Evolutionary conservation across 1,140 invertebrate species (phyloP).

Genomic region (Trichomalopsis sarcophagae): DNA sequence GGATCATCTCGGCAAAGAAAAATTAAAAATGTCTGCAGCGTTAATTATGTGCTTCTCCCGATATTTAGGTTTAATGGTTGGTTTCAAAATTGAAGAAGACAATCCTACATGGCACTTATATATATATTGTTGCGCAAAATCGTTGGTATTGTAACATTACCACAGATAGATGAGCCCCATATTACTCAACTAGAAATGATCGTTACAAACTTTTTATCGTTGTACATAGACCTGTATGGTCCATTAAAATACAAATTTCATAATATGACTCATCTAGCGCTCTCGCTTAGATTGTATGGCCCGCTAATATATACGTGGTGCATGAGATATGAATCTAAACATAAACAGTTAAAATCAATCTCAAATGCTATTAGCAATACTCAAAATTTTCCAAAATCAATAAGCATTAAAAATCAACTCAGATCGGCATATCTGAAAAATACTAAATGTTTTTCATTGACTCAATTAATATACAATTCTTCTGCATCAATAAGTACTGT

Average conservation of each 20-base stretch:
- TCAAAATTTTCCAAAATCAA: constrained; percentile 37
- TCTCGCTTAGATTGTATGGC: constrained; percentile 47
- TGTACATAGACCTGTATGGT: constrained; percentile 47
- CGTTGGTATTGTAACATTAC: constrained; percentile 39
- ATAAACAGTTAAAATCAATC: constrained; percentile 49
- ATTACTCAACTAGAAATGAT: constrained; percentile 23
- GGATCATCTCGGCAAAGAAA: constrained; percentile 24
- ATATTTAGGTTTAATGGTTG: constrained; percentile 53
- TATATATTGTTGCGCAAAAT: constrained; percentile 49
- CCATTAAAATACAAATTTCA: constrained; percentile 53
- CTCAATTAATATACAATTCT: not conserved
- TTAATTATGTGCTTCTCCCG: constrained; percentile 49
- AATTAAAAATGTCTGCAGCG: constrained; percentile 52
- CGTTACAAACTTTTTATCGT: constrained; percentile 33
- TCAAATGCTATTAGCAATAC: constrained; percentile 13
- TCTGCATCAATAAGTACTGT: not conserved
- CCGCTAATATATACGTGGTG: constrained; percentile 47
- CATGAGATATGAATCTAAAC: constrained; percentile 55
- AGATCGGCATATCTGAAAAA: constrained; percentile 38
- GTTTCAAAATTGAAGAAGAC: constrained; percentile 34
- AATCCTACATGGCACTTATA: constrained; percentile 49
- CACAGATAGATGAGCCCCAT: constrained; percentile 36
- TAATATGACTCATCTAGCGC: constrained; percentile 47
- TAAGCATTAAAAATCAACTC: constrained; percentile 32
- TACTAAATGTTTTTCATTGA: not conserved